phyloP scores from a whole-genome alignment of 2,888 invertebrate species.

The Microctonus aethiopoides region DNA sequence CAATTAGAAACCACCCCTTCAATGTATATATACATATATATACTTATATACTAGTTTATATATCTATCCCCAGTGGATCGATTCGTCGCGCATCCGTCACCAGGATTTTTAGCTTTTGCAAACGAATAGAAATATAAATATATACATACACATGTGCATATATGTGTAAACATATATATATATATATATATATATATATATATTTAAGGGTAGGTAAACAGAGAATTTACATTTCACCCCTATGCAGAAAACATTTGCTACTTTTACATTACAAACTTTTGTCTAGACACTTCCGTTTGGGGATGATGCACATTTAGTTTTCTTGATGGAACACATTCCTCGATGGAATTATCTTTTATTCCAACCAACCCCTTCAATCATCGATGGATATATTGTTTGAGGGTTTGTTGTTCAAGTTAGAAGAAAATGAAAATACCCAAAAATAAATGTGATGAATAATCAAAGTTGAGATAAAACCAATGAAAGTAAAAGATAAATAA shows the following conservation, averaged over 20 bases:
- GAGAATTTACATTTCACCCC: constrained; percentile 22
- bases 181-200: too few species aligned
- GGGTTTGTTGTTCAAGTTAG: too few species aligned
- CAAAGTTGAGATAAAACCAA: not conserved
- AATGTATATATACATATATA: not conserved
- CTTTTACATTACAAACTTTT: constrained; percentile 2
- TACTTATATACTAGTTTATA: not conserved
- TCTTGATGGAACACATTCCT: not conserved
- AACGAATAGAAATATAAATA: not conserved
- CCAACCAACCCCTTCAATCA: constrained; percentile 12
- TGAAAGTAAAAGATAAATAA: not conserved
- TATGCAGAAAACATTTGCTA: not conserved
- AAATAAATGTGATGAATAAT: not conserved
- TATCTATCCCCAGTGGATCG: not conserved
- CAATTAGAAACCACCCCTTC: not conserved
- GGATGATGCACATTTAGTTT: not conserved
- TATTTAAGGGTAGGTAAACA: constrained; percentile 2
- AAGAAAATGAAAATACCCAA: not conserved
- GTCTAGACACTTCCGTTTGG: not conserved
- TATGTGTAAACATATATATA: too few species aligned
- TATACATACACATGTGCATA: not conserved
- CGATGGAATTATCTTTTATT: not conserved
- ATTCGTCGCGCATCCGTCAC: constrained; percentile 19
- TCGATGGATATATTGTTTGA: not conserved
- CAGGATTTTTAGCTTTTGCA: constrained; percentile 1